Conservation (phyloP, 2,113 vertebrate species). For the Xenotilapia caudafasciata region DNA sequence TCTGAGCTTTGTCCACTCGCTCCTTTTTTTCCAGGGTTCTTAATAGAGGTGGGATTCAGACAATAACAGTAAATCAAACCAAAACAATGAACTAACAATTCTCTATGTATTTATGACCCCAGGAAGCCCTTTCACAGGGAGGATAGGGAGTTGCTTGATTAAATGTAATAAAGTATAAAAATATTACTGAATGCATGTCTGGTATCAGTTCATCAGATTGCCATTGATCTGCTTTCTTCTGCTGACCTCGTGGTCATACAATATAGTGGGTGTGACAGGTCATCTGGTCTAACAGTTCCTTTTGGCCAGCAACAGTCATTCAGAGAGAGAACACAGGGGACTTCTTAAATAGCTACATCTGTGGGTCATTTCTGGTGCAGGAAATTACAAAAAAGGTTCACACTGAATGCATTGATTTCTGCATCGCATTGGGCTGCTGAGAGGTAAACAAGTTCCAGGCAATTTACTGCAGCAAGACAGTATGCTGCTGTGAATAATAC, state of each 20-base stretch:
- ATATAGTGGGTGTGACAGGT: background rate
- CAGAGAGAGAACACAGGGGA: background rate
- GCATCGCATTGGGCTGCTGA: background rate
- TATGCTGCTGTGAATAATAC: background rate
- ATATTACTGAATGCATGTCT: background rate
- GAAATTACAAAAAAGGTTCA: background rate
- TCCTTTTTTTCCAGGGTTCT: background rate
- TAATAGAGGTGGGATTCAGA: background rate
- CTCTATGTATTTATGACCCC: background rate
- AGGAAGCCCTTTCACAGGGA: background rate
- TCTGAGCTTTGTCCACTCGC: background rate
- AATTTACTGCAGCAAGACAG: background rate
- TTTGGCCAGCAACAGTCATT: background rate
- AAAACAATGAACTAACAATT: background rate
- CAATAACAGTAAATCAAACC: background rate
- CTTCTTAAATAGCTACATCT: slow-evolving; percentile 1
- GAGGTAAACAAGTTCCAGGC: background rate
- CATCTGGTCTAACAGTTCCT: background rate
- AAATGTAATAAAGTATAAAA: background rate
- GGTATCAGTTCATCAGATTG: background rate
- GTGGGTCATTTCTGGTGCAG: background rate
- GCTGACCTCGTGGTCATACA: background rate
- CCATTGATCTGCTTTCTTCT: background rate
- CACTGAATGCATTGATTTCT: background rate
- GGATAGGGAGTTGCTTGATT: background rate